Evolutionary conservation across 2,113 vertebrate species (phyloP), one percentile per base, ranked within the genome.

Genomic region (Apeltes quadracus): DNA sequence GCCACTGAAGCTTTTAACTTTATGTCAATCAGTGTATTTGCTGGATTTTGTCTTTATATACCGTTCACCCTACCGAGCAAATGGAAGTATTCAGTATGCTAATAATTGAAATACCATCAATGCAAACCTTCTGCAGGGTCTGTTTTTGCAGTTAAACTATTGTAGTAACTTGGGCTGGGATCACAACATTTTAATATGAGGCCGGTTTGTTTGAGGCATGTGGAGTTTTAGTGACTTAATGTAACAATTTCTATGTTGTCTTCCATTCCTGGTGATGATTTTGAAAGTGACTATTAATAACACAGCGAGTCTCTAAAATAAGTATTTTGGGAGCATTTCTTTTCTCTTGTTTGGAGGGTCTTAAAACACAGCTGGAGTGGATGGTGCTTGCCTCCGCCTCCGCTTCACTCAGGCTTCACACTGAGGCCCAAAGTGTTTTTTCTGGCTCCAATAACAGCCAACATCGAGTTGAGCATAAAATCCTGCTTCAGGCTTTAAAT

Each of bases 291-390:
- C 38, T 44, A 23, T 54, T 36, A 16, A 32, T n/a, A 44, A 48
- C 20, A 48, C 15, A 20, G n/a, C 55, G 38, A 25, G 10, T 8
- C 55, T 8, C 27, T 34, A 16, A 36, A 59, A 41, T 0, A 36
- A 36, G 10, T 48, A 7, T 38, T 36, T 48, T 18, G 43, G 9
- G 13, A 5, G 9, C 1, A 25, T 70, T 58, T 23, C 15, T 50
- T 64, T 63, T 65, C 2, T 13, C n/a, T 69, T 44, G 3, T 61
- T 70, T 75, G 44, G 29, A 43, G 36, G 9, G 1, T 44, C 55
- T 27, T 55, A 41, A 72, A 76, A 25, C 29, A 18, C 23, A 69
- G 29, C 36, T 54, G 22, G 25, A 4, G 25, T 69, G 48, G 34
- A 43, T 55, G 13, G 3, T 23, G 13, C 41, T 62, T 56, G 6